These are phyloP conservation scores for Natrix natrix DNA, from an alignment of 2,797 vertebrate genomes.

Conservation along the genomic window DNA sequence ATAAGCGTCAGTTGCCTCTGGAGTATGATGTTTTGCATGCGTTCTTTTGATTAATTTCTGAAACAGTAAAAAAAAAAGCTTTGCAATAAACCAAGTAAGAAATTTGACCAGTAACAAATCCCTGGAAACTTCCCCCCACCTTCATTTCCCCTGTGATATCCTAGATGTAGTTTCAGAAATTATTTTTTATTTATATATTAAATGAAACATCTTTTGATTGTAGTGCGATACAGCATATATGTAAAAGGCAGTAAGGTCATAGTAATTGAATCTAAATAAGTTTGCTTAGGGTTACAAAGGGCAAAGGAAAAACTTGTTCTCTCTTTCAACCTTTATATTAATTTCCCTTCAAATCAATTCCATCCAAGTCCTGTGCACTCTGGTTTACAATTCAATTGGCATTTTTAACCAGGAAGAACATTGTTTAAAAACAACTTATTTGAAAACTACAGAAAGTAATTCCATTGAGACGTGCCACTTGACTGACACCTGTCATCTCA, in stretches of 20 bases:
- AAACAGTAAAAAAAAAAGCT: conserved; percentile 37
- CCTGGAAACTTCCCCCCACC: conserved; percentile 13
- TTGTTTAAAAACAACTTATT: conserved; percentile 97
- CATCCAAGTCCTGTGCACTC: conserved; percentile 78
- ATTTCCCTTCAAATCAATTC: conserved; percentile 83
- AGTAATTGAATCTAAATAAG: conserved; percentile 91
- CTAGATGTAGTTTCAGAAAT: conserved; percentile 44
- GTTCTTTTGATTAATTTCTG: conserved; percentile 95
- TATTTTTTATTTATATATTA: conserved; percentile 68
- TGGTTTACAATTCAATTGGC: conserved; percentile 87
- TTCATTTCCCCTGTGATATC: neutral
- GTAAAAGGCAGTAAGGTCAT: conserved; percentile 79
- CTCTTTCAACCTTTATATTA: conserved; percentile 78
- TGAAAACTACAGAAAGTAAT: conserved; percentile 97
- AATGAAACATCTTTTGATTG: conserved; percentile 62
- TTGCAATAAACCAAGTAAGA: conserved; percentile 44
- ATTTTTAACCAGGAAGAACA: conserved; percentile 86
- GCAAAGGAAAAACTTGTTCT: conserved; percentile 78
- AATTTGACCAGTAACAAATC: conserved; percentile 54
- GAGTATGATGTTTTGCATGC: conserved; percentile 83
- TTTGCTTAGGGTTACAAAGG: conserved; percentile 83
- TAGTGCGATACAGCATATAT: conserved; percentile 71
- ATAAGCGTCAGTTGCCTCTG: conserved; percentile 84
- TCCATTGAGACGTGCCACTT: conserved; percentile 91
- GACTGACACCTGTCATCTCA: conserved; percentile 99